Evolutionary conservation across 2,888 invertebrate species (phyloP).

Genomic region (Thymelicus acteon): DNA sequence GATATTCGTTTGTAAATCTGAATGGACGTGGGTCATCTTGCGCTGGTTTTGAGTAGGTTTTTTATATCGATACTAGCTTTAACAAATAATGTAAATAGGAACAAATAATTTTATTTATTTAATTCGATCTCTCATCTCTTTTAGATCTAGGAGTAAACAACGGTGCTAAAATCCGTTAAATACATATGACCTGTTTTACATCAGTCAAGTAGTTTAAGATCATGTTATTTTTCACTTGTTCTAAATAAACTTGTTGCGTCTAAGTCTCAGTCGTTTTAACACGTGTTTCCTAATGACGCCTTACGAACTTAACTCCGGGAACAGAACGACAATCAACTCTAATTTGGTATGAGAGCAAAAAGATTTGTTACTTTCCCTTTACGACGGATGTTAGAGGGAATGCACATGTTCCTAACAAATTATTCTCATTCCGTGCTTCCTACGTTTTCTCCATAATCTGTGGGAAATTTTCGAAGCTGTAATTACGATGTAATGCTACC

Average conservation of each 20-base stretch:
- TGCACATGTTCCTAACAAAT: slow-evolving; percentile 26
- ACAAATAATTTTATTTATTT: too few relatives aligned
- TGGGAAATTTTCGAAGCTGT: not conserved
- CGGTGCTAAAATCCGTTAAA: too few relatives aligned
- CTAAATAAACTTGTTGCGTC: not conserved
- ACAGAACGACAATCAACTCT: slow-evolving; percentile 35
- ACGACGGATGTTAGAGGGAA: slow-evolving; percentile 18
- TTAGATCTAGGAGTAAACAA: too few relatives aligned
- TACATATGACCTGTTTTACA: not conserved
- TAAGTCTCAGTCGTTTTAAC: not conserved
- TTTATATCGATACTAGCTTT: too few relatives aligned
- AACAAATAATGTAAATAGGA: too few relatives aligned
- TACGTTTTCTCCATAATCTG: not conserved
- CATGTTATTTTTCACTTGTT: not conserved
- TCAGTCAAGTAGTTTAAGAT: not conserved
- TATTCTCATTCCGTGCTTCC: slow-evolving; percentile 1
- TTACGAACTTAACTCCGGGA: slow-evolving; percentile 15
- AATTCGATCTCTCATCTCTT: too few relatives aligned
- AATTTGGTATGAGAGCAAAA: slow-evolving; percentile 26
- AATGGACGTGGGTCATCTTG: too few relatives aligned
- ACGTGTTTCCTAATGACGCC: slow-evolving; percentile 8
- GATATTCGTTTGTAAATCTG: not conserved
- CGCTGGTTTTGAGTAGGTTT: too few relatives aligned
- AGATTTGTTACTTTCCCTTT: slow-evolving; percentile 30
- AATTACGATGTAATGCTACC: not conserved